These are phyloP conservation scores for Drosophila yakuba DNA, from an alignment of 1,140 invertebrate species.

Conservation along the genomic window DNA sequence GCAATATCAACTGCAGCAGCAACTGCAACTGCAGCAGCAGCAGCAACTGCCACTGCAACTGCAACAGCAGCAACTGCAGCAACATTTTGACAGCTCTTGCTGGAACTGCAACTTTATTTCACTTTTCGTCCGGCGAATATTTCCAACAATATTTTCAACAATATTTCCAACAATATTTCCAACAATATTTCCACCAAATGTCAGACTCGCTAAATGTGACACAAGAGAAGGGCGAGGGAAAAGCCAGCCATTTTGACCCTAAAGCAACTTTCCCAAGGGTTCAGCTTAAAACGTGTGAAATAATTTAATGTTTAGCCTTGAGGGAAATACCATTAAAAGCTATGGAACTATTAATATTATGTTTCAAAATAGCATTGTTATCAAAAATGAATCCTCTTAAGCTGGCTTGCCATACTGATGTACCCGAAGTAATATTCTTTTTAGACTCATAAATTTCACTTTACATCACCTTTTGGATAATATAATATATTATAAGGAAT, in stretches of 20 bases:
- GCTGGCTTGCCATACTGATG: too few species aligned
- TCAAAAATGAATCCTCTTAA: too few species aligned
- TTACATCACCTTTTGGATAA: too few species aligned
- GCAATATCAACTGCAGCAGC: slow-evolving; percentile 38
- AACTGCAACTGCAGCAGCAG: slow-evolving; percentile 35
- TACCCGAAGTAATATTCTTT: too few species aligned
- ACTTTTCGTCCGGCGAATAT: slow-evolving; percentile 42
- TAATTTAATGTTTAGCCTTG: neutral
- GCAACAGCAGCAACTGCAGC: slow-evolving; percentile 45
- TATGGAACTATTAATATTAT: neutral
- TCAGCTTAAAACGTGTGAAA: neutral
- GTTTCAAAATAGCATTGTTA: too few species aligned
- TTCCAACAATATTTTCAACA: slow-evolving; percentile 52
- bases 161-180: slow-evolving; percentile 21
- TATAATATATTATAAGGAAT: neutral
- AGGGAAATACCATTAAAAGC: neutral
- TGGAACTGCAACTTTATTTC: slow-evolving; percentile 80
- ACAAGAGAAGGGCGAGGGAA: slow-evolving; percentile 40
- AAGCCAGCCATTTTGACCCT: slow-evolving; percentile 5
- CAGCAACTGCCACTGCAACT: slow-evolving; percentile 15
- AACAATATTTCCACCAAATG: slow-evolving; percentile 63
- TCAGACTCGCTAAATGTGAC: slow-evolving; percentile 68
- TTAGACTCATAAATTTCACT: too few species aligned
- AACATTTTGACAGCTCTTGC: slow-evolving; percentile 73
- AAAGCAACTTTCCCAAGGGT: slow-evolving; percentile 7